phyloP scores from a whole-genome alignment of 2,113 vertebrate species.

The Megaleporinus macrocephalus region DNA sequence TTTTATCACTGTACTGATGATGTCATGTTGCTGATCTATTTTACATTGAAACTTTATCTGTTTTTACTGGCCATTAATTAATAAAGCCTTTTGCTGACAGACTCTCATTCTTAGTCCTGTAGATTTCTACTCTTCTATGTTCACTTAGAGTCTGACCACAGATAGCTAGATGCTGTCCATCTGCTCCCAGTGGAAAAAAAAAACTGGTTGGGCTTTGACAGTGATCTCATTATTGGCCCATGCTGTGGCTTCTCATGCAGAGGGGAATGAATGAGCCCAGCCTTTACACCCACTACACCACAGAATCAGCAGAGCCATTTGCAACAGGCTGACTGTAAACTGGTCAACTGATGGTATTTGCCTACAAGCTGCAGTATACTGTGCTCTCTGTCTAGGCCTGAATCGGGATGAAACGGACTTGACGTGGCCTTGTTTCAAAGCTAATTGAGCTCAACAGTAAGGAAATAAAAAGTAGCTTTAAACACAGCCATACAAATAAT shows the following conservation, averaged over 20 bases:
- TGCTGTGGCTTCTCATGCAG: conserved; percentile 12
- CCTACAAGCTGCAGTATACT: not conserved
- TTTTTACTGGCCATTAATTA: no score
- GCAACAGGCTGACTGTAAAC: conserved; percentile 1
- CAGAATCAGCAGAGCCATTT: not conserved
- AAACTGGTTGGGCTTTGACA: conserved; percentile 36
- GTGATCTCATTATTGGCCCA: conserved; percentile 54
- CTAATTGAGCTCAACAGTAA: not conserved
- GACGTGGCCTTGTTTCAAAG: not conserved
- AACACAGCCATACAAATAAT: not conserved
- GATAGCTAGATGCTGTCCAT: conserved; percentile 33
- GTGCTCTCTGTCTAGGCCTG: not conserved
- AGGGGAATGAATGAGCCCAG: conserved; percentile 26
- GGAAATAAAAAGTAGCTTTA: not conserved
- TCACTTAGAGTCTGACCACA: not conserved
- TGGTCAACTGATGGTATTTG: not conserved
- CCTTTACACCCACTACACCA: conserved; percentile 21
- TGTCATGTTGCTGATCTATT: no score
- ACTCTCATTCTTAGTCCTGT: not conserved
- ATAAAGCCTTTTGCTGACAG: not conserved
- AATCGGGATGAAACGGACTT: not conserved
- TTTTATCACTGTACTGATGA: no score
- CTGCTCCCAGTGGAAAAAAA: conserved; percentile 32
- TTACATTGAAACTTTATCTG: no score
- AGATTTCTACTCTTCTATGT: not conserved